Evolutionary conservation across 2,888 invertebrate species (phyloP), one percentile per base, ranked within the genome.

Genomic region (Gymnoscelis rufifasciata): DNA sequence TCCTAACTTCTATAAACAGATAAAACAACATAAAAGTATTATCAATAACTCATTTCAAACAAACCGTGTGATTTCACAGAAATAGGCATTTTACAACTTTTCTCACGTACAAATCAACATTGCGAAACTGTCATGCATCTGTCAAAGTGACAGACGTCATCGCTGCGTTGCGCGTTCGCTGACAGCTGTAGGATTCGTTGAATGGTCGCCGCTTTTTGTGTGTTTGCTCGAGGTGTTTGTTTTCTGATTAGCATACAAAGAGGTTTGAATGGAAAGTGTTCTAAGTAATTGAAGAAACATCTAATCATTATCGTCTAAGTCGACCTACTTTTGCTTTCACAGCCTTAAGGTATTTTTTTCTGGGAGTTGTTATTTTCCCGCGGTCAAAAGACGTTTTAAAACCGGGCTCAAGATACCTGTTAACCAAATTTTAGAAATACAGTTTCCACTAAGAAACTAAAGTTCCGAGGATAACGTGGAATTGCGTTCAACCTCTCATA

Each of bases 81-180:
- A 15, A 15, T 14, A 33, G 1, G 31, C 15, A n/a, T 15, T n/a
- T 5, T 33, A 14, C 10, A 6, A 35, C 24, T 23, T 6, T n/a
- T 35, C 15, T 33, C 15, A 7, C 35, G n/a, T 19, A 19, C 11
- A 35, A 35, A 35, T 35, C 10, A 35, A 19, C 15, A 57, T 48
- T 54, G 33, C 51, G 36, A 26, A 39, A 42, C 40, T 41, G 38
- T 44, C 43, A 55, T 54, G 53, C n/a, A 12, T 40, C 26, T 60
- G 54, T 59, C 64, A 68, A 43, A 50, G 46, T 72, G 71, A 74
- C 72, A 70, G 62, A 64, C 68, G 72, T 65, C 72, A 68, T 43
- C 60, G 51, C 38, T 5, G 28, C 46, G 66, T 69, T 66, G 71
- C 66, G 64, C 62, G 62, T 61, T 31, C 47, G 39, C 0, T 38